phyloP scores from a whole-genome alignment of 2,113 vertebrate species.

The Lampris incognitus region DNA sequence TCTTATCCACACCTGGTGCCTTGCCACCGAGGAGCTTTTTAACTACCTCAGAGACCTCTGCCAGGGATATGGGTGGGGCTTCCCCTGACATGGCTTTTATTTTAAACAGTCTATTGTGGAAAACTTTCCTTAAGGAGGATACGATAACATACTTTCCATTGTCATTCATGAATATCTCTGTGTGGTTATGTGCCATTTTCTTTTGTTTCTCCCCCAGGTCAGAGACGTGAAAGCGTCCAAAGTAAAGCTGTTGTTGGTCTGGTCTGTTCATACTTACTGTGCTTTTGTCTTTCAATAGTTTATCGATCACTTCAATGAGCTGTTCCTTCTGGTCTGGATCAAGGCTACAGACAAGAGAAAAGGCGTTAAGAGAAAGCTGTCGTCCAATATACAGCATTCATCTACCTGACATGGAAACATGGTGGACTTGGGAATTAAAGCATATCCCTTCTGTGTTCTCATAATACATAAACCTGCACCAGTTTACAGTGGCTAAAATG shows the following conservation, averaged over 20 bases:
- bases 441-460: constrained; percentile 16
- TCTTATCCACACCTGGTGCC: too few species aligned
- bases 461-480: too few species aligned
- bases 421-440: constrained; percentile 46
- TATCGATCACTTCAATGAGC: constrained; percentile 97
- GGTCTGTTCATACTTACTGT: constrained; percentile 86
- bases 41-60: constrained; percentile 35
- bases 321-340: constrained; percentile 97
- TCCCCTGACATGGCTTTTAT: constrained; percentile 23
- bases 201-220: background rate
- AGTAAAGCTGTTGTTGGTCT: background rate
- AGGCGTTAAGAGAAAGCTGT: constrained; percentile 3
- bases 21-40: constrained; percentile 4
- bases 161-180: background rate
- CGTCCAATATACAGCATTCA: constrained; percentile 25
- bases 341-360: constrained; percentile 82
- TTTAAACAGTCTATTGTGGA: constrained; percentile 22
- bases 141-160: too few species aligned
- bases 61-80: background rate
- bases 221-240: background rate
- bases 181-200: constrained; percentile 3
- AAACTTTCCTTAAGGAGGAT: too few species aligned
- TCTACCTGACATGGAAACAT: constrained; percentile 39
- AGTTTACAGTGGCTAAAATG: too few species aligned
- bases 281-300: constrained; percentile 96